Evolutionary conservation across 2,888 invertebrate species (phyloP).

Genomic region (Clusia tigrina): DNA sequence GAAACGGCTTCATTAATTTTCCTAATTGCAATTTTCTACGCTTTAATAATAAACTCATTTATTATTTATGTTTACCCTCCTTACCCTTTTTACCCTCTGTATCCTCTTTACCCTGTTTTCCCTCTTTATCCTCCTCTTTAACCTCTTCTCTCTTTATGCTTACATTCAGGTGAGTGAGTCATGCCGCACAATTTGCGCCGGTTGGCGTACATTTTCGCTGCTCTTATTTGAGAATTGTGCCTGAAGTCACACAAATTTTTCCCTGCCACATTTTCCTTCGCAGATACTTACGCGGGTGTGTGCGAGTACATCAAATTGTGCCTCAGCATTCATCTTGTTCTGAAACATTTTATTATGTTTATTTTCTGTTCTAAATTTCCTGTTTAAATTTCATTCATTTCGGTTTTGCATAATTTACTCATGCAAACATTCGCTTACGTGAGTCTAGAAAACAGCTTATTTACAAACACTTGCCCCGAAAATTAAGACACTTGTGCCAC

Average conservation of each 20-base stretch:
- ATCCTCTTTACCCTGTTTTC: too few relatives aligned
- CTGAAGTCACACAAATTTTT: not conserved
- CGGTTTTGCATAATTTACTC: not conserved
- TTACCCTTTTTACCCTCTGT: too few relatives aligned
- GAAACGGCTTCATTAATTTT: slow-evolving; percentile 2
- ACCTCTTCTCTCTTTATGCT: too few relatives aligned
- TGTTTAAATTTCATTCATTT: not conserved
- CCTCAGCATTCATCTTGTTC: too few relatives aligned
- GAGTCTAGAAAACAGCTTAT: not conserved
- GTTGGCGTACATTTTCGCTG: not conserved
- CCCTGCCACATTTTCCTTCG: not conserved
- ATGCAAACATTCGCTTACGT: slow-evolving; percentile 2
- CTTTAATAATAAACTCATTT: too few relatives aligned
- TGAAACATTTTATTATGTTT: not conserved
- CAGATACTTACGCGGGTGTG: too few relatives aligned
- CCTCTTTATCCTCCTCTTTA: too few relatives aligned
- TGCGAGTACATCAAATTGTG: too few relatives aligned
- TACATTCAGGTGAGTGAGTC: not conserved
- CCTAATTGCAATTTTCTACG: not conserved
- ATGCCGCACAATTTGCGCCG: not conserved
- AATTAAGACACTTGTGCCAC: not conserved
- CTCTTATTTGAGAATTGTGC: not conserved
- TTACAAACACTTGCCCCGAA: not conserved
- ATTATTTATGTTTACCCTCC: too few relatives aligned
- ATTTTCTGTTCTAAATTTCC: not conserved